A percentile compares a stretch with the other conserved stretches of the same genome.
phyloP scores from a whole-genome alignment of 2,797 vertebrate species.

The Toxotes lorentzi region DNA sequence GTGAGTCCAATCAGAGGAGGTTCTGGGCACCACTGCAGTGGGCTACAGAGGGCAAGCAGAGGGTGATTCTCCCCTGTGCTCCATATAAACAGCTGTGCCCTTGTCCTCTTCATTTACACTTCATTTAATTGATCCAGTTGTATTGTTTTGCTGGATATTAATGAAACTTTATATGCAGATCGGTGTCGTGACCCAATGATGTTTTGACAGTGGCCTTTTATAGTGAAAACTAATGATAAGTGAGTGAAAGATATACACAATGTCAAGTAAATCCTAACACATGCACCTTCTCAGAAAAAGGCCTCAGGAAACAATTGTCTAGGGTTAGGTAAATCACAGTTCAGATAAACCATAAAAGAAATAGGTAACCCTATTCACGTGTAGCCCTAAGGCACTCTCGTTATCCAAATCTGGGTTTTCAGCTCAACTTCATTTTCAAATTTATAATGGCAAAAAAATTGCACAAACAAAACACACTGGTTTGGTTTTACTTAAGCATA shows the following conservation, averaged over 20 bases:
- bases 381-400: neutral
- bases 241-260: neutral
- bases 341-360: neutral
- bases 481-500: neutral
- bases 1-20: conserved; percentile 76
- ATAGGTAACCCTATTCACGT: neutral
- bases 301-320: neutral
- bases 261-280: neutral
- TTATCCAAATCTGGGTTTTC: neutral
- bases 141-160: conserved; percentile 35
- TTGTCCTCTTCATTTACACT: conserved; percentile 67
- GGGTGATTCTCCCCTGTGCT: conserved; percentile 61
- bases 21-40: conserved; percentile 72
- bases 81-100: conserved; percentile 75
- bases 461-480: too few relatives aligned
- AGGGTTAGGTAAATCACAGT: neutral
- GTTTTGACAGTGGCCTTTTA: neutral
- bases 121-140: conserved; percentile 66
- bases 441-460: neutral
- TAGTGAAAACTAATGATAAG: neutral
- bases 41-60: conserved; percentile 62
- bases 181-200: neutral
- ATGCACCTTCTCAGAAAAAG: neutral
- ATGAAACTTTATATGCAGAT: conserved; percentile 6
- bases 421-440: neutral